Percentiles rank a stretch among this genome's conserved stretches.
Conservation (phyloP, 2,888 invertebrate genomes). For the Drosophila yooni region DNA sequence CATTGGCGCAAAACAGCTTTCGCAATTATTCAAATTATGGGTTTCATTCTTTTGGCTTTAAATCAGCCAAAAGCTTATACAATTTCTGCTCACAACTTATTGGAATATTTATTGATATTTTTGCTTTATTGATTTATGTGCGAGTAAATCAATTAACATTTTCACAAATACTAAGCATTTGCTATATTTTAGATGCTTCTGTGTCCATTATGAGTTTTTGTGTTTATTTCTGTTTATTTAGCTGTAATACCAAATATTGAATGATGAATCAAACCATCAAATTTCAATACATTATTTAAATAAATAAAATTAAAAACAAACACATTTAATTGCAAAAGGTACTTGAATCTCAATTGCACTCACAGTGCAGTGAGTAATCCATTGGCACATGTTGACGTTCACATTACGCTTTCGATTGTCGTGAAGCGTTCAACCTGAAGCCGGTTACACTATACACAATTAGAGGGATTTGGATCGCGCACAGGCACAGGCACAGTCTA, state of each 20-base stretch:
- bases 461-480: background rate
- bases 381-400: background rate
- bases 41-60: slow-evolving; percentile 22
- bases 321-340: slow-evolving; percentile 18
- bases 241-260: background rate
- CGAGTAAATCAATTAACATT: background rate
- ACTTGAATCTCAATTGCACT: slow-evolving; percentile 3
- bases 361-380: slow-evolving; percentile 2
- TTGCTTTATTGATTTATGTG: slow-evolving; percentile 26
- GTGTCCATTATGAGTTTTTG: background rate
- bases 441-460: background rate
- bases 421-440: background rate
- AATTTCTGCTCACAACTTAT: slow-evolving; percentile 11
- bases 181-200: background rate
- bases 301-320: slow-evolving; percentile 1
- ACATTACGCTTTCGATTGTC: slow-evolving; percentile 9
- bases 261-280: background rate
- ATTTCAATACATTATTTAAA: background rate
- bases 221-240: background rate
- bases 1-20: slow-evolving; percentile 27
- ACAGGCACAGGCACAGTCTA: background rate
- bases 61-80: slow-evolving; percentile 17
- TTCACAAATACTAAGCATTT: background rate
- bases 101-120: slow-evolving; percentile 11
- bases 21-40: slow-evolving; percentile 2